Percentiles rank a stretch among this genome's conserved stretches.
Evolutionary conservation across 1,140 invertebrate species (phyloP).

Genomic region (Drosophila pandora): DNA sequence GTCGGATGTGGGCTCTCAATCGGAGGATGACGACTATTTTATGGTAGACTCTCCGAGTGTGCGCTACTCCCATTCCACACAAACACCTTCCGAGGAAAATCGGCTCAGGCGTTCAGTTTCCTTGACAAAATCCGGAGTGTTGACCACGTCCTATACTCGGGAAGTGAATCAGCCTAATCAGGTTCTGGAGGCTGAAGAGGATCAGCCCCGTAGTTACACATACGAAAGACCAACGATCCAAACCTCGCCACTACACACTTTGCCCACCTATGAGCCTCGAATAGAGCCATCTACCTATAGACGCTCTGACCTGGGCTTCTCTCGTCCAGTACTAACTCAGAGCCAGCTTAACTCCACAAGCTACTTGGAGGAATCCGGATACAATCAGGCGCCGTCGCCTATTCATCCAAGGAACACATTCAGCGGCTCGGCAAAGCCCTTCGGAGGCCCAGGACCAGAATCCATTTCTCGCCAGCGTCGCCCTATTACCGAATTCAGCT

Average conservation of each 20-base stretch:
- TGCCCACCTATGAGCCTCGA: constrained; percentile 36
- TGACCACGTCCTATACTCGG: constrained; percentile 70
- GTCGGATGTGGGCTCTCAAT: constrained; percentile 67
- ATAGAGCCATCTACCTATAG: constrained; percentile 32
- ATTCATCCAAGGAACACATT: constrained; percentile 39
- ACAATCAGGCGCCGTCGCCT: constrained; percentile 7
- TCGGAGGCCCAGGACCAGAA: not conserved
- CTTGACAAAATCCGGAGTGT: constrained; percentile 63
- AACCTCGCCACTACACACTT: constrained; percentile 2
- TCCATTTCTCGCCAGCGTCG: constrained; percentile 25
- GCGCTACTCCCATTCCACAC: not conserved
- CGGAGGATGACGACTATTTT: constrained; percentile 64
- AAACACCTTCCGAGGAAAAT: constrained; percentile 15
- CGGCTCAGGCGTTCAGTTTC: constrained; percentile 54
- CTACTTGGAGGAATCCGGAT: constrained; percentile 34
- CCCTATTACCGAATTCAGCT: constrained; percentile 2
- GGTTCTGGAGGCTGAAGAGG: constrained; percentile 7
- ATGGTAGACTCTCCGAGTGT: constrained; percentile 15
- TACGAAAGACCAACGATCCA: constrained; percentile 48
- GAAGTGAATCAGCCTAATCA: constrained; percentile 36
- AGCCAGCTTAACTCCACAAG: constrained; percentile 63
- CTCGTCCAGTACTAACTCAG: constrained; percentile 43
- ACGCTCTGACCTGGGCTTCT: constrained; percentile 24
- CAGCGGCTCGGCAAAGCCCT: constrained; percentile 49
- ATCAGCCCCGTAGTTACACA: constrained; percentile 49